phyloP scores from a whole-genome alignment of 2,113 vertebrate genomes.

The Maccullochella peelii region DNA sequence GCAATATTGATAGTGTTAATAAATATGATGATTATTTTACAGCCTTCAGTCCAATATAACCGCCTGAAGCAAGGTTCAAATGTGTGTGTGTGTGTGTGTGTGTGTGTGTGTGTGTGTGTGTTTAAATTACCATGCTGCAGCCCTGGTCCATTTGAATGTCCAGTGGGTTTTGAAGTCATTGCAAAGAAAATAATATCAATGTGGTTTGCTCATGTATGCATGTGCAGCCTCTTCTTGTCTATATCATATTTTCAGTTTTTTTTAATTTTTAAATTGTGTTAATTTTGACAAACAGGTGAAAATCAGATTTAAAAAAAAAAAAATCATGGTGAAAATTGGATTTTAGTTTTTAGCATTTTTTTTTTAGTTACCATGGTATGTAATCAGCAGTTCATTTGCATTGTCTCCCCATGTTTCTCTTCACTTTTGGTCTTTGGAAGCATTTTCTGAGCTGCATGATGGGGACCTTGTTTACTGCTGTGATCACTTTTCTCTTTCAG shows the following conservation, averaged over 20 bases:
- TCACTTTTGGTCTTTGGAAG: not conserved
- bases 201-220: not conserved
- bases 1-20: conserved; percentile 72
- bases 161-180: not conserved
- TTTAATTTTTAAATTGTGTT: no score
- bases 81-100: not conserved
- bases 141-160: not conserved
- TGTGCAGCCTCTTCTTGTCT: not conserved
- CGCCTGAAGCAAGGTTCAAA: conserved; percentile 30
- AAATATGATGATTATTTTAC: conserved; percentile 71
- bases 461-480: not conserved
- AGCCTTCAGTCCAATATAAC: conserved; percentile 24
- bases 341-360: not conserved
- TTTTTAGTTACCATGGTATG: not conserved
- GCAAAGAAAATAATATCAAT: not conserved
- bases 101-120: not conserved
- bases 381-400: not conserved
- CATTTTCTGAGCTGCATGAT: not conserved
- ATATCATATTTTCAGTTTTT: not conserved
- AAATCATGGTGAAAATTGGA: not conserved
- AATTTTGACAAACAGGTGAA: not conserved
- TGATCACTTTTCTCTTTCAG: no score
- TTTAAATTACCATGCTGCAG: not conserved
- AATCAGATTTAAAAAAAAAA: no score
- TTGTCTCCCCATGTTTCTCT: not conserved